phyloP scores from a whole-genome alignment of 2,113 vertebrate genomes.

The Channa maculata region DNA sequence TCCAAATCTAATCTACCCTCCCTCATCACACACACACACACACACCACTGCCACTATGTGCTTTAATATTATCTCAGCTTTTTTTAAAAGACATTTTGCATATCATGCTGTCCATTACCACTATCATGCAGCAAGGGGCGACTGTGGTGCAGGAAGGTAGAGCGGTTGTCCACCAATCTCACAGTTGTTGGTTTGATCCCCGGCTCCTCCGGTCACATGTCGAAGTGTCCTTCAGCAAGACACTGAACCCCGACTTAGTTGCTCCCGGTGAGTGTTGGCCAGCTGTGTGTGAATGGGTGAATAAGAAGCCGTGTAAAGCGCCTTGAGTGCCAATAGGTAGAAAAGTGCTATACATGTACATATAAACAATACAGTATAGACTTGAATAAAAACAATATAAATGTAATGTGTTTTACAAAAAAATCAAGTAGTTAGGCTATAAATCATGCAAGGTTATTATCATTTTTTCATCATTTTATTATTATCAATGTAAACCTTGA shows the following conservation, averaged over 20 bases:
- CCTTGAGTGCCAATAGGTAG: too few relatives aligned
- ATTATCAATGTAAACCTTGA: neutral
- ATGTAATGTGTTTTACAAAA: neutral
- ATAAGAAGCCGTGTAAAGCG: too few relatives aligned
- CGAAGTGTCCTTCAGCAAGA: too few relatives aligned
- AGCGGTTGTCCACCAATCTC: too few relatives aligned
- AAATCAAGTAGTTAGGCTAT: neutral
- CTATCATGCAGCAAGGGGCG: constrained; percentile 23
- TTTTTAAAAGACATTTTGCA: constrained; percentile 50
- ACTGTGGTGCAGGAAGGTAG: too few relatives aligned
- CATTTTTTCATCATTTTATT: neutral
- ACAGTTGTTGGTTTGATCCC: too few relatives aligned
- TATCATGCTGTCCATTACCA: constrained; percentile 44
- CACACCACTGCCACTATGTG: constrained; percentile 74
- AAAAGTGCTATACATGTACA: neutral
- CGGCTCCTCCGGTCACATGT: too few relatives aligned
- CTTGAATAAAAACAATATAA: neutral
- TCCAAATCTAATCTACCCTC: constrained; percentile 71
- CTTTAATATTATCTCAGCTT: constrained; percentile 61
- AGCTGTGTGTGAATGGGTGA: too few relatives aligned
- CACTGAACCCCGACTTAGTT: too few relatives aligned
- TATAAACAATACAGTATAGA: constrained; percentile 1
- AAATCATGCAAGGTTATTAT: neutral
- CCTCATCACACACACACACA: constrained; percentile 48
- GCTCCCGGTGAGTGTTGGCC: too few relatives aligned